phyloP scores from a whole-genome alignment of 2,888 invertebrate species.

The Aporophyla lueneburgensis region DNA sequence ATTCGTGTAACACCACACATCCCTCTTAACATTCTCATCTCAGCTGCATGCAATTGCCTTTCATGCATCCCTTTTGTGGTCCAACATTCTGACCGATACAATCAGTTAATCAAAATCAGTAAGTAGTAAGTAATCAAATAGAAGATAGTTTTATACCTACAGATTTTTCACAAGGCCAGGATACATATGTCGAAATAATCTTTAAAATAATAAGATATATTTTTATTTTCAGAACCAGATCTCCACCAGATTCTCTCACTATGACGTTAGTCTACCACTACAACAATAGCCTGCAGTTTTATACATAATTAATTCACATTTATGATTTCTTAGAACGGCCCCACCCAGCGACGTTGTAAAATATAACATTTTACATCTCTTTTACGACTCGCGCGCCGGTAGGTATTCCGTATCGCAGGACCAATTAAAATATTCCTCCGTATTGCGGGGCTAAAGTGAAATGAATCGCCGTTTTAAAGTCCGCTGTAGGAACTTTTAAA shows the following conservation, averaged over 20 bases:
- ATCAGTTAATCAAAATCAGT: too few relatives aligned
- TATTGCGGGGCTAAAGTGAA: constrained; percentile 81
- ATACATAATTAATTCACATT: constrained; percentile 60
- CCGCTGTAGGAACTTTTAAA: constrained; percentile 83
- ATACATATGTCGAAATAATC: not conserved
- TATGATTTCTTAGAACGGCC: constrained; percentile 70
- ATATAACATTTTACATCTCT: constrained; percentile 71
- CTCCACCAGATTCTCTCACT: constrained; percentile 14
- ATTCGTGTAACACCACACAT: too few relatives aligned
- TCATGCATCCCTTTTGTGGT: too few relatives aligned
- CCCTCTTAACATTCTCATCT: too few relatives aligned
- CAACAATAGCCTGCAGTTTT: constrained; percentile 63
- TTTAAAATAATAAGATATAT: not conserved
- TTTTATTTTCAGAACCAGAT: constrained; percentile 35
- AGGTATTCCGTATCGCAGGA: constrained; percentile 73
- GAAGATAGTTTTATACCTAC: not conserved
- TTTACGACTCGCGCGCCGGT: constrained; percentile 70
- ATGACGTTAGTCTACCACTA: constrained; percentile 41
- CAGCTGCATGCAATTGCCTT: too few relatives aligned
- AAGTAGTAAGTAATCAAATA: too few relatives aligned
- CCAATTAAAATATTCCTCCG: constrained; percentile 85
- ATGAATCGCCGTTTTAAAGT: constrained; percentile 84
- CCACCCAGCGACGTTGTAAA: constrained; percentile 61
- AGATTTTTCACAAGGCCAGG: not conserved
- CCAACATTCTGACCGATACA: too few relatives aligned